These are phyloP conservation scores for Caenorhabditis latens DNA, from an alignment of 1,140 invertebrate species.

Conservation along the genomic window DNA sequence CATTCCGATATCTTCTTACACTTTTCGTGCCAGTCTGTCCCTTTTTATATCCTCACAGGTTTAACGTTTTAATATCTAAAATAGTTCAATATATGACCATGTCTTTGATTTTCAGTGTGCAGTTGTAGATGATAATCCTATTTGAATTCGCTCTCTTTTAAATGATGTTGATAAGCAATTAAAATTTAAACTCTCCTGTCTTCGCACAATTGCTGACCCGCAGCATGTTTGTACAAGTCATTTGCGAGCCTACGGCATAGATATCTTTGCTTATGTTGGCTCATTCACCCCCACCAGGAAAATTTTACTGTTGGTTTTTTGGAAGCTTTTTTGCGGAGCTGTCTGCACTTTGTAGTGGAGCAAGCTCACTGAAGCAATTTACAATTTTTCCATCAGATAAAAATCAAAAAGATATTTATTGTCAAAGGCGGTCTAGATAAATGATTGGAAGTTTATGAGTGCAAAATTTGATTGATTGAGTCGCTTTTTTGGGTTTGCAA, in stretches of 20 bases:
- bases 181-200: not conserved
- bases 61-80: not conserved
- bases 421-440: no score
- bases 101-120: not conserved
- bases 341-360: constrained; percentile 19
- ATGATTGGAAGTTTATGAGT: no score
- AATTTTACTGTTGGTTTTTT: constrained; percentile 24
- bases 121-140: constrained; percentile 14
- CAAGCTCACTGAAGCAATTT: not conserved
- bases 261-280: constrained; percentile 40
- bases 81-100: not conserved
- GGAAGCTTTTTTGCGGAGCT: constrained; percentile 16
- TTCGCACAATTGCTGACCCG: constrained; percentile 7
- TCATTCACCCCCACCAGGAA: constrained; percentile 17
- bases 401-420: no score
- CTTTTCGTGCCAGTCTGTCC: not conserved
- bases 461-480: no score
- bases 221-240: constrained; percentile 30
- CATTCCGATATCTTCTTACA: constrained; percentile 38
- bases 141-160: not conserved
- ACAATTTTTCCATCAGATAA: not conserved
- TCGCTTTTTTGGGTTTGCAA: no score
- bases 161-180: constrained; percentile 45
- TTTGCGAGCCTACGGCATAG: constrained; percentile 7
- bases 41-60: not conserved